phyloP scores from a whole-genome alignment of 1,140 invertebrate genomes.

The Heliconius melpomene region DNA sequence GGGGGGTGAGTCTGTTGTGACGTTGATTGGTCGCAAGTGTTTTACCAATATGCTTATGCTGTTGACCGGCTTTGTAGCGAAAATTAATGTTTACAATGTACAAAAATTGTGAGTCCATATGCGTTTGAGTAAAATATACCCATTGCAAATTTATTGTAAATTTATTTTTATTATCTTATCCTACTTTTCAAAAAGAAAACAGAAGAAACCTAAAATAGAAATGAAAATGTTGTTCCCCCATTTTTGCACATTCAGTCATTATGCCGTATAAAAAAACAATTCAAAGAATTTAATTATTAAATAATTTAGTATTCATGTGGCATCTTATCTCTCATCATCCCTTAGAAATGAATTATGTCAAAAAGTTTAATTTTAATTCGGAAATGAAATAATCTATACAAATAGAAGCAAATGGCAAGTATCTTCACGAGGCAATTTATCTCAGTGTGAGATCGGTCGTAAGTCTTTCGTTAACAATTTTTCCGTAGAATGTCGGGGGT shows the following conservation, averaged over 20 bases:
- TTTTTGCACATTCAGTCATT: not conserved
- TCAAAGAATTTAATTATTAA: not conserved
- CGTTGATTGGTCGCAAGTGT: slow-evolving; percentile 75
- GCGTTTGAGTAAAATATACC: not conserved
- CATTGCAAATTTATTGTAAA: not conserved
- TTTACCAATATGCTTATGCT: slow-evolving; percentile 72
- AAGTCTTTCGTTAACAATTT: slow-evolving; percentile 62
- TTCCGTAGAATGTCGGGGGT: slow-evolving; percentile 49
- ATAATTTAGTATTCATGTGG: not conserved
- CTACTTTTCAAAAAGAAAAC: too few relatives aligned
- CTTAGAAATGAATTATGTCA: not conserved
- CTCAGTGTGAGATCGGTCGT: slow-evolving; percentile 50
- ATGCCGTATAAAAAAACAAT: not conserved
- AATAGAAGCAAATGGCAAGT: slow-evolving; percentile 44
- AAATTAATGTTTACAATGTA: slow-evolving; percentile 70
- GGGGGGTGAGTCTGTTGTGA: slow-evolving; percentile 67
- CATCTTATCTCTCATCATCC: too few relatives aligned
- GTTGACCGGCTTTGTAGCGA: slow-evolving; percentile 71
- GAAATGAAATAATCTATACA: slow-evolving; percentile 13
- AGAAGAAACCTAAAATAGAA: too few relatives aligned
- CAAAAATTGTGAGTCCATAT: slow-evolving; percentile 45
- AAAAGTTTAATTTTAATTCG: slow-evolving; percentile 1
- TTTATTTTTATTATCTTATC: not conserved
- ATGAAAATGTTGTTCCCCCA: too few relatives aligned
- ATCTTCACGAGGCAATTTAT: slow-evolving; percentile 46